Conservation (phyloP, 2,113 vertebrate genomes). For the Psilopogon haemacephalus region DNA sequence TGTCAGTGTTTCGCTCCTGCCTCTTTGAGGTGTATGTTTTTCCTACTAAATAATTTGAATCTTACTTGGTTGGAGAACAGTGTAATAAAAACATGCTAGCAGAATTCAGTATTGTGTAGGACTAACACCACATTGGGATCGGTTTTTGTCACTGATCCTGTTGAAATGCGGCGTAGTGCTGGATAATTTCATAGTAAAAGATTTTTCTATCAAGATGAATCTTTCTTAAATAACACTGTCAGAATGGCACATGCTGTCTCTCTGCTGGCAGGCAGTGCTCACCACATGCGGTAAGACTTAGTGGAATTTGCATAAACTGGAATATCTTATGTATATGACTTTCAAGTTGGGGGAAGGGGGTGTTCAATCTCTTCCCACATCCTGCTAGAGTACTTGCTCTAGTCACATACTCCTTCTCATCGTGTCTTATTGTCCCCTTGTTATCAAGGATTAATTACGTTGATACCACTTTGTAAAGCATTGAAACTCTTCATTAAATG, state of each 20-base stretch:
- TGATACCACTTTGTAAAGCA: neutral
- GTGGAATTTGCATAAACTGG: neutral
- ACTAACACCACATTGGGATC: neutral
- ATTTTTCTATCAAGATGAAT: slow-evolving; percentile 7
- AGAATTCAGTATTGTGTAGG: neutral
- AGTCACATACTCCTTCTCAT: neutral
- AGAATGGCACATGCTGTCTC: neutral
- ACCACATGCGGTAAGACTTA: accelerated
- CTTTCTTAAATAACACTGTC: neutral
- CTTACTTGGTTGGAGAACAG: neutral
- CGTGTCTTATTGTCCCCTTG: neutral
- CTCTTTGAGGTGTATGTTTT: neutral
- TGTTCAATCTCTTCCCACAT: neutral
- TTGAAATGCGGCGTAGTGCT: neutral
- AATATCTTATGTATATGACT: neutral
- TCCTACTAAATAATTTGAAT: neutral
- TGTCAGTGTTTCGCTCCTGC: neutral
- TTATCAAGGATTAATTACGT: neutral
- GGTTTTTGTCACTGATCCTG: slow-evolving; percentile 4
- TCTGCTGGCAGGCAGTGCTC: neutral
- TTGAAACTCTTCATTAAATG: neutral
- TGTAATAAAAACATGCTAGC: neutral
- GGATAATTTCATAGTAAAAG: slow-evolving; percentile 3
- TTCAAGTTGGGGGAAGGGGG: neutral
- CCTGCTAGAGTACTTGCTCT: neutral